phyloP scores from a whole-genome alignment of 2,888 invertebrate species.

The Aradus depressus region DNA sequence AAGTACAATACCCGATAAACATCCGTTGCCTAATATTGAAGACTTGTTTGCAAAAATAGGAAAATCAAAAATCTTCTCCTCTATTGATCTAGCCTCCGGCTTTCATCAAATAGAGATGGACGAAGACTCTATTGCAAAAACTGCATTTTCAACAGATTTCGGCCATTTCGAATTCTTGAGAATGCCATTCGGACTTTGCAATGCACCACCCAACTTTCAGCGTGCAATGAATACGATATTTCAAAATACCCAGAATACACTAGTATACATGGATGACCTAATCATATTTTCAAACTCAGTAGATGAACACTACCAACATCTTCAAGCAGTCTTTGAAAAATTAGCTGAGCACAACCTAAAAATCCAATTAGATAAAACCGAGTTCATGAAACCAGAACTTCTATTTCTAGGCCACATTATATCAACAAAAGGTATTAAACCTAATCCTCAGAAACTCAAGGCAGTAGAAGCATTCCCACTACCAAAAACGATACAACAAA shows the following conservation, averaged over 20 bases:
- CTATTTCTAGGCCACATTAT: constrained; percentile 2
- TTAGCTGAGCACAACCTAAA: constrained; percentile 9
- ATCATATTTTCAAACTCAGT: constrained; percentile 14
- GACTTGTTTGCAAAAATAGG: constrained; percentile 19
- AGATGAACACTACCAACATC: constrained; percentile 10
- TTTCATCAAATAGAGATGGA: constrained; percentile 18
- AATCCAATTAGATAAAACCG: constrained; percentile 21
- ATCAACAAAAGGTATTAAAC: constrained; percentile 17
- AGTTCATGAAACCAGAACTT: constrained; percentile 20
- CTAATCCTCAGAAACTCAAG: constrained; percentile 12
- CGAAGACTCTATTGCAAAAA: constrained; percentile 10
- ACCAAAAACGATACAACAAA: constrained; percentile 16
- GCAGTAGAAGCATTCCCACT: constrained; percentile 12
- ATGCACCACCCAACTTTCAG: constrained; percentile 16
- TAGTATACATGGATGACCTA: constrained; percentile 23
- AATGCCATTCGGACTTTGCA: constrained; percentile 15
- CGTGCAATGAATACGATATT: constrained; percentile 12
- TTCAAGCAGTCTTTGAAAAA: constrained; percentile 4
- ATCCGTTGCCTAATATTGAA: constrained; percentile 19
- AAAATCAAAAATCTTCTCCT: constrained; percentile 8
- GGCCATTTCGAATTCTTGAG: constrained; percentile 13
- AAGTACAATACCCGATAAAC: constrained; percentile 18
- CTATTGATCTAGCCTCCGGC: constrained; percentile 11
- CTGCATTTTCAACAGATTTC: constrained; percentile 14
- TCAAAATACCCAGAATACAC: constrained; percentile 6